Evolutionary conservation across 2,888 invertebrate genomes (phyloP), one percentile per base, ranked within the genome.

Genomic region (Stenichneumon culpator): DNA sequence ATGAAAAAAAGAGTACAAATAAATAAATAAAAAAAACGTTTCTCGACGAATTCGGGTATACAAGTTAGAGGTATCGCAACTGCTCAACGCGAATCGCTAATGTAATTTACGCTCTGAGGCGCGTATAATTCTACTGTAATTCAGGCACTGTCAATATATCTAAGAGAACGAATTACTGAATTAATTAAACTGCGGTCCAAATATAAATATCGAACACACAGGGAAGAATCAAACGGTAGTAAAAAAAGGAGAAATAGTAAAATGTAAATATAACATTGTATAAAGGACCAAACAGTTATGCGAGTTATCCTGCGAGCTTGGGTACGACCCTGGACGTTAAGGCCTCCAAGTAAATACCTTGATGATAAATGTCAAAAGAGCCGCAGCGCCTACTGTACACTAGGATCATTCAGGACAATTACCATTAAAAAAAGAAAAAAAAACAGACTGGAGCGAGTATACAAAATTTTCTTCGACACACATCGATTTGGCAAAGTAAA

Each of bases 291-390:
- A 80, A 80, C 50, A 57, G 72, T 68, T 9, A 68, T 39, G 80
- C 44, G 65, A 68, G 73, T 69, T 67, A 84, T 77, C 60, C 81
- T 72, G 73, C 89, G 90, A 89, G 90, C 91, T 92, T 92, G 88
- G 92, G 90, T 90, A 90, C 91, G 92, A 90, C 91, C 92, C 92
- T 92, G 91, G 86, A 89, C 86, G 87, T 88, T 87, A 86, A 87
- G 87, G 86, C 90, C 90, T 86, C 81, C 83, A 86, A 87, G 83
- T 80, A 79, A 79, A 82, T 84, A 87, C 84, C 77, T 67, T 75
- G 70, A 83, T 83, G 81, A 85, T 74, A 68, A 78, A 82, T 79
- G 14, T 80, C 28, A 57, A 81, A 83, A 73, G 72, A 72, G 73
- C 78, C 78, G 65, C 72, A 83, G 84, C 79, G 67, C 57, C 63